Evolutionary conservation across 2,888 invertebrate species (phyloP), one percentile per base, ranked within the genome.

Genomic region (Automeris io): DNA sequence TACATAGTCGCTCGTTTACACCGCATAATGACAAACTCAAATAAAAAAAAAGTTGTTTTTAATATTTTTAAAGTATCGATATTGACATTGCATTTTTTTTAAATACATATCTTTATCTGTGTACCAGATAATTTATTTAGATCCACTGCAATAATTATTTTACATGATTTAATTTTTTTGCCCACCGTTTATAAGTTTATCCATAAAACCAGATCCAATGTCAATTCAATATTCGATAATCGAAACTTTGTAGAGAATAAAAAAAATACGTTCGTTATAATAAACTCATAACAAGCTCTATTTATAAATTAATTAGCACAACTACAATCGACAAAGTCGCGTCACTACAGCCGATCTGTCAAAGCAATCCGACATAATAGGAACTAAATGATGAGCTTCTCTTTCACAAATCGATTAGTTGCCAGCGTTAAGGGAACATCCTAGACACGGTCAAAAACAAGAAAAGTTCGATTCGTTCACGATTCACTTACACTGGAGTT

Each of bases 381-480:
- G 29, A 29, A 29, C 29, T 29, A 29, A 26, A 29, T 29, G 25
- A 26, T 12, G 29, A 29, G 29, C 29, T 29, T 29, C 16, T 8
- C 29, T 7, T 29, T 16, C 16, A 8, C 29, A 16, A 7, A 13
- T 29, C 29, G 16, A 16, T 16, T 16, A 29, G 29, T 29, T 29
- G 29, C 51, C 54, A 51, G 51, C 45, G 22, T 39, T 42, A 45
- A 42, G 43, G 42, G 37, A 34, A 40, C 39, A 29, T 32, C 35
- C 12, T 34, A 38, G n/a, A n/a, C 38, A 44, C 43, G 36, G 43
- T 47, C 51, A 49, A 51, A 50, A 54, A 54, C 50, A 50, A 49
- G 50, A 23, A 23, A 23, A 13, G 23, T 37, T 39, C 33, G 33
- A 33, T 39, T 33, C 33, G 38, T 39, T 39, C 33, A 18, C 23